phyloP scores from a whole-genome alignment of 2,888 invertebrate genomes.

The Stictocephala bisonia region DNA sequence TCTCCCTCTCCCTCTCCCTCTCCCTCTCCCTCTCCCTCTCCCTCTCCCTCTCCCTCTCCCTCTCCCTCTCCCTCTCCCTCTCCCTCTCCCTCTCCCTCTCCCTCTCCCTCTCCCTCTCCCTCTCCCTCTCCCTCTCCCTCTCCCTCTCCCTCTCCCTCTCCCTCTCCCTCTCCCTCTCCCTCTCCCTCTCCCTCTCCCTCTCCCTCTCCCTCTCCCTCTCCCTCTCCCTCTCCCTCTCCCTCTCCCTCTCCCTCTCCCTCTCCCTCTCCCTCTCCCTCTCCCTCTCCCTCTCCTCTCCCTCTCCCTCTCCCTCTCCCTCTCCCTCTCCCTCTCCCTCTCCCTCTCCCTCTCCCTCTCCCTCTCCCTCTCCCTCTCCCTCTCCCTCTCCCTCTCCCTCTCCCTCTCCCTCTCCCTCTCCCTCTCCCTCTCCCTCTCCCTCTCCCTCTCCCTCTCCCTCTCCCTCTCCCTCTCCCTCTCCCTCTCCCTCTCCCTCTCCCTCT shows the following conservation, averaged over 20 bases:
- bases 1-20: conserved; percentile 1
- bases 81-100: conserved; percentile 4
- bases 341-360: conserved; percentile 4
- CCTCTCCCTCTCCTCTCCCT: conserved; percentile 1
- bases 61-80: conserved; percentile 4
- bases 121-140: background rate
- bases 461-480: background rate
- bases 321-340: background rate
- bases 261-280: conserved; percentile 4
- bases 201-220: conserved; percentile 4
- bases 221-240: background rate
- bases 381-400: conserved; percentile 1
- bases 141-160: conserved; percentile 4
- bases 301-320: background rate
- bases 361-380: conserved; percentile 4
- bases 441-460: background rate
- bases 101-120: background rate
- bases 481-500: conserved; percentile 4
- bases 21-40: conserved; percentile 4
- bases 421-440: conserved; percentile 4
- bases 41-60: conserved; percentile 1
- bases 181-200: background rate
- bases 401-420: conserved; percentile 4
- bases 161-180: background rate
- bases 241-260: background rate